Conservation (phyloP, 2,888 invertebrate species). For the Orchesellides sinensis region DNA sequence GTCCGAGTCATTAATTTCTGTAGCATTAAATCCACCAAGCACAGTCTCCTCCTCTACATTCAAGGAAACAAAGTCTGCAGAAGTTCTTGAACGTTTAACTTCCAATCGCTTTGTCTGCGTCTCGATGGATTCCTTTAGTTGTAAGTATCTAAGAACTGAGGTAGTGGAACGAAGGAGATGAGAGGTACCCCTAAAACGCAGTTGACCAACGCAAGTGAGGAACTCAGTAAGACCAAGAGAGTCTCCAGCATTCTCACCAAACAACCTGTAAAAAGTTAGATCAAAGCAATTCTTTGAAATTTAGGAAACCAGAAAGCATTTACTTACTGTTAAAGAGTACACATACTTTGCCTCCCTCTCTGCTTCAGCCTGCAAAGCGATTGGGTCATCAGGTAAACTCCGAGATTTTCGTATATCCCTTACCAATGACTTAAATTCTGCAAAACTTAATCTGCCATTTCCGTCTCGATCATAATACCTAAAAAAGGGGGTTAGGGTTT, state of each 20-base stretch:
- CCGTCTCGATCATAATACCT: constrained; percentile 81
- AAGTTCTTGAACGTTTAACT: constrained; percentile 18
- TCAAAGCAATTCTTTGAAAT: no score
- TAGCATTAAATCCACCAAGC: constrained; percentile 26
- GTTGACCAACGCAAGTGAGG: constrained; percentile 82
- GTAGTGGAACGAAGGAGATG: constrained; percentile 81
- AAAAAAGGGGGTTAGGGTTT: constrained; percentile 45
- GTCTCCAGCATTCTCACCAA: constrained; percentile 75
- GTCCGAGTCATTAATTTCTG: constrained; percentile 1
- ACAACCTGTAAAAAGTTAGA: constrained; percentile 70
- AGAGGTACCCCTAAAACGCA: constrained; percentile 84
- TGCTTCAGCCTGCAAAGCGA: constrained; percentile 80
- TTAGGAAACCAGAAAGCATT: no score
- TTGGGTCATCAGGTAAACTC: constrained; percentile 79
- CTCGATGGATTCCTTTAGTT: not conserved
- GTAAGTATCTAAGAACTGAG: constrained; percentile 75
- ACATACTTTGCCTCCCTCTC: constrained; percentile 78
- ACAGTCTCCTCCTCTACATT: constrained; percentile 9
- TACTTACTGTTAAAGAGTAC: no score
- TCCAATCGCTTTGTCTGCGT: not conserved
- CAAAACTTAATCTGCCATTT: constrained; percentile 79
- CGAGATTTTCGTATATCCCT: constrained; percentile 80
- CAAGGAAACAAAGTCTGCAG: constrained; percentile 1
- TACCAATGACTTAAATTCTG: constrained; percentile 82
- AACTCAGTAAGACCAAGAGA: constrained; percentile 79